Evolutionary conservation across 2,888 invertebrate species (phyloP), one percentile per base, ranked within the genome.

Genomic region (Pomacea canaliculata): DNA sequence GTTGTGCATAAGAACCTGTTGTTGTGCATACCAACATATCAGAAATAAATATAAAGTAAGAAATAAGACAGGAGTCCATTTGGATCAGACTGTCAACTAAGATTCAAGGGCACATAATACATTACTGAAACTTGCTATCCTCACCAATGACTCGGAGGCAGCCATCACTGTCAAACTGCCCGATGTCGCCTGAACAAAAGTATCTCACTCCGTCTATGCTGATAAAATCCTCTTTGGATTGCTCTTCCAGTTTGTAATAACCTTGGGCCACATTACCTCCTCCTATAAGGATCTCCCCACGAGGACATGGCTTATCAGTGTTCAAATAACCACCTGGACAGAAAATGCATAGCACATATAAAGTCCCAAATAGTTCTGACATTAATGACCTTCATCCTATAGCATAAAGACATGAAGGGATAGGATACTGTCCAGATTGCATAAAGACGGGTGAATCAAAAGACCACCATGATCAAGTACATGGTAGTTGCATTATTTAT

Each of bases 131-230:
- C 16, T 7, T 10, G 16, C 16, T 56, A 0, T 10, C 88, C 92
- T 91, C 88, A 97, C 98, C 99, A 86, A 99, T 98, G 87, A 99
- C 98, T 92, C 96, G 96, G 85, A 99, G 94, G 88, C 95, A 95
- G 48, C 99, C 99, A 91, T 99, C 98, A 65, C 93, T 93, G 88
- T 97, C 96, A 87, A 98, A 93, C 92, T 98, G 97, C 4, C 96
- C 98, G 91, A 99, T 95, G 92, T 99, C 99, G 1, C 99, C 99
- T 23, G 97, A 97, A 86, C 94, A 94, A 93, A 99, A 99, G 96
- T 98, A 99, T 83, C 87, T 78, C n/a, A 85, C 71, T 12, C 90
- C 90, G 66, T 88, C 81, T 62, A 87, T 85, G 13, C 93, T 93
- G n/a, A 89, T 87, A 86, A 95, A 94, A 92, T 98, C 97, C 88